A percentile compares a stretch with the other conserved stretches of the same genome.
Evolutionary conservation across 2,797 vertebrate species (phyloP).

Genomic region (Chaetodon trifasciatus): DNA sequence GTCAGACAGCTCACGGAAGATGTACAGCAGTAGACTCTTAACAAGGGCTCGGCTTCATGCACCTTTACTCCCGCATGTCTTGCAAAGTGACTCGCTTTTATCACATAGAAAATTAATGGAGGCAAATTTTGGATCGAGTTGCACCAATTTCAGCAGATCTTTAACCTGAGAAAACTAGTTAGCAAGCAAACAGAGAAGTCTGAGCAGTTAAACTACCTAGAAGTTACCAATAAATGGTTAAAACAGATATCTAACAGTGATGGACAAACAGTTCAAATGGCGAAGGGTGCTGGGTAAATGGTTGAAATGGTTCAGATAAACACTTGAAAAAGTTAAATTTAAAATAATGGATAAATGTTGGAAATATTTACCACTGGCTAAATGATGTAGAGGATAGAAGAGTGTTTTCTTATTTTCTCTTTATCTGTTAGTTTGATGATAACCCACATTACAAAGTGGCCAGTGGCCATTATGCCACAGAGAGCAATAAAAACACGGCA

Average conservation of each 20-base stretch:
- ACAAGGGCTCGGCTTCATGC: neutral
- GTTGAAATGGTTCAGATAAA: neutral
- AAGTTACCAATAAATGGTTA: neutral
- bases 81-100: neutral
- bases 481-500: constrained; percentile 63
- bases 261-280: neutral
- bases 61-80: neutral
- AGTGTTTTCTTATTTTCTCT: constrained; percentile 13
- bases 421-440: constrained; percentile 33
- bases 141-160: neutral
- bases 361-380: constrained; percentile 11
- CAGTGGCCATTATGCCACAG: constrained; percentile 50
- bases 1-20: neutral
- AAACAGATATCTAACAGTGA: neutral
- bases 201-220: neutral
- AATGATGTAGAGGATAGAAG: neutral
- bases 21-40: neutral
- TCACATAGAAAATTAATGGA: neutral
- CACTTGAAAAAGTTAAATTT: neutral
- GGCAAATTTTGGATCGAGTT: too few relatives aligned
- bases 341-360: neutral
- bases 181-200: neutral
- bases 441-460: constrained; percentile 42
- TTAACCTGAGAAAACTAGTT: neutral
- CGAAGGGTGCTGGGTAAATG: neutral